Evolutionary conservation across 2,113 vertebrate genomes (phyloP), one percentile per base, ranked within the genome.

Genomic region (Pteropus alecto): DNA sequence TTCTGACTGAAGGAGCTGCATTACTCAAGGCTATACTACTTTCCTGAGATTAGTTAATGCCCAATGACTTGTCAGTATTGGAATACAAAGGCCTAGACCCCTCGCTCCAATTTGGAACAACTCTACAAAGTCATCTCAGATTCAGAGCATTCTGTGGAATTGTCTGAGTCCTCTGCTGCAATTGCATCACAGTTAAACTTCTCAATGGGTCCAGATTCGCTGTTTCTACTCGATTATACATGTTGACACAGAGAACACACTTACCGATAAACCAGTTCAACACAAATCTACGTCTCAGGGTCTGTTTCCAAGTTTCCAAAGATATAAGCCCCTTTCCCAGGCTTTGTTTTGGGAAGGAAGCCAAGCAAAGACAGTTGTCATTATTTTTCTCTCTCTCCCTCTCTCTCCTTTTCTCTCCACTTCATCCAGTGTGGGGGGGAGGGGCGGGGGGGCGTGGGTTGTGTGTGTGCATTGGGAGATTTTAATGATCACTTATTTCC

Each of bases 71-170:
- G 6, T 46, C 43, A 33, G 7, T 48, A 16, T 9, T 58, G 8
- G 33, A 5, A 28, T 12, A 5, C 1, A 19, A 33, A 54, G 5
- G 2, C 3, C 43, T 21, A 43, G 4, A 2, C 2, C 26, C 16
- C 1, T 71, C 13, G 3, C 15, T 7, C 41, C 28, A 18, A 11
- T 51, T 51, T 51, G 28, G 43, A 48, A 60, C 2, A 56, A 14
- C 0, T 71, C 33, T 77, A 7, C 3, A 65, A 63, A 4, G 5
- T 2, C 3, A 3, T 46, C 30, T 78, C 7, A 51, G 51, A 43
- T 30, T 67, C 38, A 33, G n/a, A 61, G 7, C 5, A 77, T n/a
- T 6, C 22, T 6, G 0, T 68, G 24, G 15, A 19, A 43, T 41
- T 15, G 9, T 15, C 58, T n/a, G 28, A 41, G 2, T n/a, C 7